A percentile compares a stretch with the other conserved stretches of the same genome.
Evolutionary conservation across 2,888 invertebrate genomes (phyloP).

Genomic region (Dicranocentrus wangi): DNA sequence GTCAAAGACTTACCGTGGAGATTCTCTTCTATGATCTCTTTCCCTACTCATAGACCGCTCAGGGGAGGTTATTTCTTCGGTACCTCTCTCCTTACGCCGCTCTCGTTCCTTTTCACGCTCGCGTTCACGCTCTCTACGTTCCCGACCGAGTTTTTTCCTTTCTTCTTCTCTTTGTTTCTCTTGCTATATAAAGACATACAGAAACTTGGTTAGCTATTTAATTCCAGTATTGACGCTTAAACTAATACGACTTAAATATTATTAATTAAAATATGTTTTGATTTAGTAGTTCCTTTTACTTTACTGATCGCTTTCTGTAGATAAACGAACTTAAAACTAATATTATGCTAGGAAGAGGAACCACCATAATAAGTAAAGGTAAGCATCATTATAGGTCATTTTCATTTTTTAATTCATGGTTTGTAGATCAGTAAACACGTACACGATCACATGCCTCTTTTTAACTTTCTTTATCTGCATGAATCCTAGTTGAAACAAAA

Average conservation of each 20-base stretch:
- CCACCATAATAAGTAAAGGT: too few species aligned
- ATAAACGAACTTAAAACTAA: too few species aligned
- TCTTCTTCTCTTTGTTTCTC: conserved; percentile 83
- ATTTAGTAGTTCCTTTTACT: too few species aligned
- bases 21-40: conserved; percentile 43
- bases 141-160: conserved; percentile 75
- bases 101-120: conserved; percentile 75
- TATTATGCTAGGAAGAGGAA: too few species aligned
- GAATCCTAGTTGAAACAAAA: conserved; percentile 50
- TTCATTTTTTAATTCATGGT: too few species aligned
- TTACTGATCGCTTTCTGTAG: background rate
- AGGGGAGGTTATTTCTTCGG: conserved; percentile 74
- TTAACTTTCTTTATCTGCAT: conserved; percentile 8
- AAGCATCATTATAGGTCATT: too few species aligned
- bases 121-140: conserved; percentile 74
- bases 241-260: too few species aligned
- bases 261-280: too few species aligned
- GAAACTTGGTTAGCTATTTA: background rate
- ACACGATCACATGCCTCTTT: too few species aligned
- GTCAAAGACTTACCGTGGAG: conserved; percentile 39
- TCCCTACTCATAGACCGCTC: conserved; percentile 62
- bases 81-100: conserved; percentile 73
- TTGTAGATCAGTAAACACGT: too few species aligned
- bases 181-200: conserved; percentile 78
- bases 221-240: background rate